Evolutionary conservation across 2,888 invertebrate species (phyloP), one percentile per base, ranked within the genome.

Genomic region (Strigamia crassipes): DNA sequence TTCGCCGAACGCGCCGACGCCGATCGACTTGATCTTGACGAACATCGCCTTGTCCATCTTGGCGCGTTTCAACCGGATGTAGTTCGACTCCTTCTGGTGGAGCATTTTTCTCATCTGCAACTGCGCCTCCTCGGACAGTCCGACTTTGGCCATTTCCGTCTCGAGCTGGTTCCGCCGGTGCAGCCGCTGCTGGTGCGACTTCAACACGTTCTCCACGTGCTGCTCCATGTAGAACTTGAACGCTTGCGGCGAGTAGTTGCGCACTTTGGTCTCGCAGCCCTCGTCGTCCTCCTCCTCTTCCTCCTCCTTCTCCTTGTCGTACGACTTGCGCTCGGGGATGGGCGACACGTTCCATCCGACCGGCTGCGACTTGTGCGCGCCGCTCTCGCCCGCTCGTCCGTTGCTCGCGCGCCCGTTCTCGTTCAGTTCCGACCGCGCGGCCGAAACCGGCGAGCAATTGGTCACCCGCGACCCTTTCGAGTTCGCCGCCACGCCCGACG

Each of bases 191-290:
- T 95, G 94, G 87, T 96, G 95, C 31, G 96, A 96, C 88, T 99
- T 98, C 77, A 99, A 91, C 78, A 99, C 94, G 87, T 99, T 98
- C 88, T 99, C 99, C 34, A 99, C 94, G 87, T 99, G 99, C 87
- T 99, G 99, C 88, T 99, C 99, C 99, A 99, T 99, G 88, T 95
- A 99, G 89, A 99, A 99, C 88, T 99, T 98, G 89, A 96, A 99
- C 9, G 99, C 99, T 88, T 97, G 88, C 0, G 97, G 96, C 13
- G 97, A 97, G 88, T 97, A 97, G 87, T 96, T 96, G 84, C 96
- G 87, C 8, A 86, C 85, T 88, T 95, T 94, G 85, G 94, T 94
- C 87, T 96, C 96, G 84, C 95, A 91, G 83, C 97, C 91, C 87
- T 97, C 96, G 13, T n/a, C n/a, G n/a, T n/a, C n/a, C n/a, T n/a